Evolutionary conservation across 2,888 invertebrate genomes (phyloP).

Genomic region (Belgica antarctica): DNA sequence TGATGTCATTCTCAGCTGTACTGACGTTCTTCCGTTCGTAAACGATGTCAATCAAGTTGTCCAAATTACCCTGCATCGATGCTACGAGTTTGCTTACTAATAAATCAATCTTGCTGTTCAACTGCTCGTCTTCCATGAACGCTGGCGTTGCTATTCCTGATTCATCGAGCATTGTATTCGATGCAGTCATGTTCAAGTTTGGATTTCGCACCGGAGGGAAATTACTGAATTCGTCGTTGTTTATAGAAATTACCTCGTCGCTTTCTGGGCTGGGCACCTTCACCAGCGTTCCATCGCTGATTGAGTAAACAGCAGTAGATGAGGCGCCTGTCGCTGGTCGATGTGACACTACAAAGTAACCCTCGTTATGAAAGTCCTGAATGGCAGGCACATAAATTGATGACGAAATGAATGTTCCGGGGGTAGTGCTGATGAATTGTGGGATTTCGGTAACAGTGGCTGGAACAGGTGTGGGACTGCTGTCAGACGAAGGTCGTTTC

Average conservation of each 20-base stretch:
- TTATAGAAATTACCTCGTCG: conserved; percentile 63
- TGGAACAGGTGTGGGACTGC: not conserved
- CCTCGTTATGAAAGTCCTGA: conserved; percentile 42
- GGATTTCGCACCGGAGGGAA: conserved; percentile 86
- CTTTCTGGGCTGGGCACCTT: conserved; percentile 48
- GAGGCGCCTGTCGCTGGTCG: conserved; percentile 20
- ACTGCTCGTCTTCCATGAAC: conserved; percentile 71
- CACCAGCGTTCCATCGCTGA: conserved; percentile 48
- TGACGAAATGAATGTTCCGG: conserved; percentile 34
- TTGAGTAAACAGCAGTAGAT: conserved; percentile 37
- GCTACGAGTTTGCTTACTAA: conserved; percentile 82
- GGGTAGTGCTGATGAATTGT: conserved; percentile 1
- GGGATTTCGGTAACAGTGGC: not conserved
- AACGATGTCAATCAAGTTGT: conserved; percentile 75
- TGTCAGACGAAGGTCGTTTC: conserved; percentile 45
- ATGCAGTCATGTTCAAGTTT: conserved; percentile 69
- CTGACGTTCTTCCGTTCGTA: conserved; percentile 56
- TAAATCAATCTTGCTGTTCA: conserved; percentile 76
- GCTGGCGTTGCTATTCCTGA: conserved; percentile 73
- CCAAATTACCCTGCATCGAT: conserved; percentile 78
- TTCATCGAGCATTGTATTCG: conserved; percentile 59
- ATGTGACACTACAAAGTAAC: conserved; percentile 38
- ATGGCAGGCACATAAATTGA: conserved; percentile 38
- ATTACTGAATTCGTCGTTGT: conserved; percentile 71
- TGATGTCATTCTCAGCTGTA: conserved; percentile 47